Conservation (phyloP, 2,797 vertebrate species). For the Rhinatrema bivittatum region DNA sequence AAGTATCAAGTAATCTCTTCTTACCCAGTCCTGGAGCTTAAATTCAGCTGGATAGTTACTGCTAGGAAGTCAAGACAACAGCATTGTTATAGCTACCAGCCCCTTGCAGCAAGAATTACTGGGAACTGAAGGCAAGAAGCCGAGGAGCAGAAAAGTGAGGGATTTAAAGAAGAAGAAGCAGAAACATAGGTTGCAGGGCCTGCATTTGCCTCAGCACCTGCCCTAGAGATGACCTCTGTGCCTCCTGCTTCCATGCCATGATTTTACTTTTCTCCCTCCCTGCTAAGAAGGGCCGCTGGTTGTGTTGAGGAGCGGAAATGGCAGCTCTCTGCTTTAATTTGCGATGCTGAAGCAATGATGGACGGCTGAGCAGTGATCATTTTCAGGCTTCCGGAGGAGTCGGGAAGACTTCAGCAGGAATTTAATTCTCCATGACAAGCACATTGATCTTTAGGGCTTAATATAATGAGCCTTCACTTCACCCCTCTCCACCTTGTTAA, state of each 20-base stretch:
- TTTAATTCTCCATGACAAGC: slow-evolving; percentile 65
- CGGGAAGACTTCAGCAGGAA: slow-evolving; percentile 47
- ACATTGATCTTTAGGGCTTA: slow-evolving; percentile 66
- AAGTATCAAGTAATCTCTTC: no score
- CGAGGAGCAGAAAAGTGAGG: no score
- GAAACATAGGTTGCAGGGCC: no score
- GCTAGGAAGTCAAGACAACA: no score
- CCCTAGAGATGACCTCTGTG: slow-evolving; percentile 27
- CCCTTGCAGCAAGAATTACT: no score
- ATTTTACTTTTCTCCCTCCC: not conserved
- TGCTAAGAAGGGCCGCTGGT: slow-evolving; percentile 42
- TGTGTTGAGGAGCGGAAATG: slow-evolving; percentile 47
- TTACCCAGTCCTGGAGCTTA: no score
- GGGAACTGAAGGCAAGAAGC: no score
- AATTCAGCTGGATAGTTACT: no score
- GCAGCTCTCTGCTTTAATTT: slow-evolving; percentile 42
- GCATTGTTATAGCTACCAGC: no score
- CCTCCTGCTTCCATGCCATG: slow-evolving; percentile 8
- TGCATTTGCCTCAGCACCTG: slow-evolving; percentile 23
- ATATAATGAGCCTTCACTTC: slow-evolving; percentile 68
- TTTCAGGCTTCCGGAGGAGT: slow-evolving; percentile 63
- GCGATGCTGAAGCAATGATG: slow-evolving; percentile 47
- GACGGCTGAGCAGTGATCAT: slow-evolving; percentile 57
- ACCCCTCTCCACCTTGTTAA: slow-evolving; percentile 64
- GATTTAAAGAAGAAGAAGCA: no score